A percentile compares a stretch with the other conserved stretches of the same genome.
These are phyloP conservation scores for Lepidothrix coronata DNA, from an alignment of 2,113 vertebrate species.

Conservation along the genomic window DNA sequence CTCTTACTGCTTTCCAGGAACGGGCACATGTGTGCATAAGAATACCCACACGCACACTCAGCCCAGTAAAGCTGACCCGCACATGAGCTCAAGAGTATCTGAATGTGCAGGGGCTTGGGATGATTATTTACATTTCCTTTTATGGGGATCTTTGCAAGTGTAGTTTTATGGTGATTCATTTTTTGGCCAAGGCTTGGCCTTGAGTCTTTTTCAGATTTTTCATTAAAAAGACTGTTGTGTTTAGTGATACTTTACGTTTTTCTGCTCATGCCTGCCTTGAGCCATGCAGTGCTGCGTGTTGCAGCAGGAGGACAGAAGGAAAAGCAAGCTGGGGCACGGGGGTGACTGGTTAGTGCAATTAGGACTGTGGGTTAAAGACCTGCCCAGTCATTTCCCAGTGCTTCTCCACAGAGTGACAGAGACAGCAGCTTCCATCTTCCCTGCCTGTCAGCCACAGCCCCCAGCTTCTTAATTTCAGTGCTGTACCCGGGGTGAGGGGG, in stretches of 20 bases:
- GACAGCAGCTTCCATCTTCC: neutral
- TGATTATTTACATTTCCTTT: conserved; percentile 34
- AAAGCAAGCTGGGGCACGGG: fast-evolving
- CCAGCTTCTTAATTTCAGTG: neutral
- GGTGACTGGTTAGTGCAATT: neutral
- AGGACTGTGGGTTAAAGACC: neutral
- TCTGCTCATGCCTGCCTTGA: neutral
- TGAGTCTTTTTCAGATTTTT: neutral
- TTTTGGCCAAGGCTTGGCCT: conserved; percentile 2
- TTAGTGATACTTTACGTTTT: neutral
- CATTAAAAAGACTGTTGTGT: neutral
- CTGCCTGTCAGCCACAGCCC: neutral
- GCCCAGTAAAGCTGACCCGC: neutral
- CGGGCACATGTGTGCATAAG: fast-evolving
- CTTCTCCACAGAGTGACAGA: neutral
- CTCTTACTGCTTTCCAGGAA: neutral
- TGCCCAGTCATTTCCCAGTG: neutral
- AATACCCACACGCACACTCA: neutral
- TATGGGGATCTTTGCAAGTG: conserved; percentile 34
- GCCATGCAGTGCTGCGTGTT: fast-evolving
- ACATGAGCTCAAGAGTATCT: neutral
- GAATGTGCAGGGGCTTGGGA: neutral
- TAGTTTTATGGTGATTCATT: conserved; percentile 20
- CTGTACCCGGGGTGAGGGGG: neutral
- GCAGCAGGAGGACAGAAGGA: neutral